Percentiles rank a stretch among this genome's conserved stretches.
phyloP scores from a whole-genome alignment of 1,140 invertebrate genomes.

The Vanessa tameamea region DNA sequence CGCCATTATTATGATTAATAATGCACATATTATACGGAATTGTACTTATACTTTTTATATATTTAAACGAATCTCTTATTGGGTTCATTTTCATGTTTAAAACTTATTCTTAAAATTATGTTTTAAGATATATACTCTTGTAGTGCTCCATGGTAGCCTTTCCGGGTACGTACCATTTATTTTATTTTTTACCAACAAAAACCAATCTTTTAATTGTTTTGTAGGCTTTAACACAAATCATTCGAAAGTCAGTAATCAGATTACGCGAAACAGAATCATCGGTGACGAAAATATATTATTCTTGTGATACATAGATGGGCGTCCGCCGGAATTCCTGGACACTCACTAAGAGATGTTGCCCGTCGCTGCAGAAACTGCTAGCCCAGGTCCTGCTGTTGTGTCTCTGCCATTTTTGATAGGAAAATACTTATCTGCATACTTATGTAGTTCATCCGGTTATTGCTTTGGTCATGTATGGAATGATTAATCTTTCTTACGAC shows the following conservation, averaged over 20 bases:
- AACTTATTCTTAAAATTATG: not conserved
- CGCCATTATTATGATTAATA: slow-evolving; percentile 57
- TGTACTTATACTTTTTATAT: not conserved
- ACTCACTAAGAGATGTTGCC: slow-evolving; percentile 94
- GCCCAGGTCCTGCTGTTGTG: slow-evolving; percentile 94
- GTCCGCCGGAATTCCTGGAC: slow-evolving; percentile 89
- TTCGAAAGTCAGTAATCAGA: slow-evolving; percentile 14
- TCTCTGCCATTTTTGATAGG: slow-evolving; percentile 89
- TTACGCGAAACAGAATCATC: slow-evolving; percentile 43
- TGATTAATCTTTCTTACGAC: too few relatives aligned
- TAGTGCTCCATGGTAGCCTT: too few relatives aligned
- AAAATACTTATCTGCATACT: slow-evolving; percentile 57
- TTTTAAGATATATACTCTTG: too few relatives aligned
- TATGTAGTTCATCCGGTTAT: too few relatives aligned
- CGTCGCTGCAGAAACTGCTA: slow-evolving; percentile 94
- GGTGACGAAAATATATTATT: slow-evolving; percentile 45
- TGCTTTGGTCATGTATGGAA: too few relatives aligned
- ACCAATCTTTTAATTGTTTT: not conserved
- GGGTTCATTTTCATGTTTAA: not conserved
- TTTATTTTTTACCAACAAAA: too few relatives aligned
- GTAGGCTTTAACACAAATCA: slow-evolving; percentile 23
- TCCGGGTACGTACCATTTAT: too few relatives aligned
- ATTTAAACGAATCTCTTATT: not conserved
- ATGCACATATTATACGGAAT: slow-evolving; percentile 17
- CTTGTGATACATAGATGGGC: slow-evolving; percentile 66